Conservation (phyloP, 2,797 vertebrate genomes). For the Martes flavigula region DNA sequence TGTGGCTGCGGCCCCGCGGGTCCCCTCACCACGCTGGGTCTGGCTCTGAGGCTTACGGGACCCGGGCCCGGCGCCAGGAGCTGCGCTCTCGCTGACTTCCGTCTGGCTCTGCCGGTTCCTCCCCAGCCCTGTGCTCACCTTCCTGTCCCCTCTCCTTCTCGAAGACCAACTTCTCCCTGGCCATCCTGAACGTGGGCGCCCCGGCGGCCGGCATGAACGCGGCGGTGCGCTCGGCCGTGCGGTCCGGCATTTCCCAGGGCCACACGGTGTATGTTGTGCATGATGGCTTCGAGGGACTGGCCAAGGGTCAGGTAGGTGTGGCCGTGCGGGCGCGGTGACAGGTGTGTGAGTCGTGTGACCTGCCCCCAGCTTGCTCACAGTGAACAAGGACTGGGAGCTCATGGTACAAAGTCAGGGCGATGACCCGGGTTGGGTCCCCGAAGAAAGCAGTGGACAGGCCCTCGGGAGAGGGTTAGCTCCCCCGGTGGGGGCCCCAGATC, state of each 20-base stretch:
- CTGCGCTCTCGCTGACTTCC: too few species aligned
- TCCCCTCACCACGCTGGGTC: rapidly evolving
- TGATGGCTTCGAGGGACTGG: constrained; percentile 94
- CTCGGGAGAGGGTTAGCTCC: neutral
- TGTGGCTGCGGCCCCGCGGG: rapidly evolving
- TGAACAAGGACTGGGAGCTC: neutral
- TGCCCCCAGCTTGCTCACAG: rapidly evolving
- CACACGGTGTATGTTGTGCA: constrained; percentile 91
- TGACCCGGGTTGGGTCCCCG: neutral
- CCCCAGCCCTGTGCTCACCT: rapidly evolving
- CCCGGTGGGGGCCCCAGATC: too few species aligned
- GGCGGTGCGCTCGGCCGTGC: constrained; percentile 92
- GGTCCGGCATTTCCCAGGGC: constrained; percentile 90
- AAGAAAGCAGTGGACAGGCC: neutral
- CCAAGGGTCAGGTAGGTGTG: constrained; percentile 88
- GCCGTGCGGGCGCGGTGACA: rapidly evolving
- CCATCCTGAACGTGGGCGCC: constrained; percentile 95
- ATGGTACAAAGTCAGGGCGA: rapidly evolving
- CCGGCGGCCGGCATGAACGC: constrained; percentile 96
- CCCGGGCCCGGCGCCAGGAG: neutral
- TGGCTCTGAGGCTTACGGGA: neutral
- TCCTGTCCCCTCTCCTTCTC: neutral
- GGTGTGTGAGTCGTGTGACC: too few species aligned
- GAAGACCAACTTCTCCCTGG: constrained; percentile 92
- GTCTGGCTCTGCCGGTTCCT: rapidly evolving